Conservation (phyloP, 2,113 vertebrate species). For the Aptenodytes forsteri region DNA sequence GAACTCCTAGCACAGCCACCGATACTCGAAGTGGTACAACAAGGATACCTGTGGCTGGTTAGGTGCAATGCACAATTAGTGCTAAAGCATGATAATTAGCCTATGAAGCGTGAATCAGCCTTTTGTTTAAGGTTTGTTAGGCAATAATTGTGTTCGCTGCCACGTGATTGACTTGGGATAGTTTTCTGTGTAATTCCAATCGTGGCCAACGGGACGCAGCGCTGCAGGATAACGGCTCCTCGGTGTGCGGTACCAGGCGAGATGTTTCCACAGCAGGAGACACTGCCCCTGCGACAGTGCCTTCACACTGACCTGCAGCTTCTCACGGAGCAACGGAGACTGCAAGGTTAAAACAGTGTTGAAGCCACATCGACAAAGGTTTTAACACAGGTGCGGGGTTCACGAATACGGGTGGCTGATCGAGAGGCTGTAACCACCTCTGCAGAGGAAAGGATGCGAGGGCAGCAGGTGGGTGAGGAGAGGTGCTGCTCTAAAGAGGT, state of each 20-base stretch:
- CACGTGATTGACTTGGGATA: not conserved
- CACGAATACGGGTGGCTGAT: not conserved
- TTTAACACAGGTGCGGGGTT: not conserved
- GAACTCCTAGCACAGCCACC: too few species aligned
- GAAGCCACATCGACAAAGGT: not conserved
- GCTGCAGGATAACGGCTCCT: too few species aligned
- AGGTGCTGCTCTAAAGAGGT: not conserved
- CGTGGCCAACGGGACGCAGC: not conserved
- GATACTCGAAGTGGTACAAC: not conserved
- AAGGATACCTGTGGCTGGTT: not conserved
- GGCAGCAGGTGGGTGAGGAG: not conserved
- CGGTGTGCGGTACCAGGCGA: too few species aligned
- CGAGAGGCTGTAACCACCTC: too few species aligned
- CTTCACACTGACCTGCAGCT: not conserved
- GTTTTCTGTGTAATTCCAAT: not conserved
- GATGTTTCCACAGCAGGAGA: not conserved
- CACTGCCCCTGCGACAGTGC: not conserved
- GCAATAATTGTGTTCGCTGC: not conserved
- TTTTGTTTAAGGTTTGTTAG: not conserved
- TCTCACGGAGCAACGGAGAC: not conserved
- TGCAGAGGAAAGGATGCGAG: not conserved
- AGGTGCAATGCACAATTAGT: not conserved
- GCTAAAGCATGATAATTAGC: not conserved
- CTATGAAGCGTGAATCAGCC: not conserved
- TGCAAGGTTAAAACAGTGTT: not conserved